phyloP scores from a whole-genome alignment of 1,140 invertebrate species.

The Episyrphus balteatus region DNA sequence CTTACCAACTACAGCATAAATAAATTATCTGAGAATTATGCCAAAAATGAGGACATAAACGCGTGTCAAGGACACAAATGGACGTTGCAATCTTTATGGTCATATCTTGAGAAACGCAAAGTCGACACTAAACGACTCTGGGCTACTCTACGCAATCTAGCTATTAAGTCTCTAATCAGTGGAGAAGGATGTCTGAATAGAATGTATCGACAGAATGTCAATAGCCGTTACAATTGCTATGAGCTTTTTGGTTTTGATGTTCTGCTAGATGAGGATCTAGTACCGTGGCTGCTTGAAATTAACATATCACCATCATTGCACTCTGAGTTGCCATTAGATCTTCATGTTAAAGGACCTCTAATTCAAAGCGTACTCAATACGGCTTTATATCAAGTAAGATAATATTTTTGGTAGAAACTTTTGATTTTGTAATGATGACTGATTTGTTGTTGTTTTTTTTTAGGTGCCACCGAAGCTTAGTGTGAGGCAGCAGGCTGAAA shows the following conservation, averaged over 20 bases:
- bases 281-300: conserved; percentile 93
- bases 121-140: conserved; percentile 71
- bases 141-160: conserved; percentile 65
- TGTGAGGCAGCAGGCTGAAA: conserved; percentile 39
- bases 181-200: conserved; percentile 62
- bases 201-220: conserved; percentile 56
- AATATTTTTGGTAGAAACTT: not conserved
- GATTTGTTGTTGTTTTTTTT: conserved; percentile 24
- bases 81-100: conserved; percentile 65
- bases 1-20: conserved; percentile 98
- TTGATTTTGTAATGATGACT: not conserved
- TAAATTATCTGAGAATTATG: conserved; percentile 78
- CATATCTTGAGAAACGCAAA: conserved; percentile 55
- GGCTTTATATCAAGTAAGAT: conserved; percentile 68
- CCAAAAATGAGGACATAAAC: conserved; percentile 72
- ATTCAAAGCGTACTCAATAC: conserved; percentile 85
- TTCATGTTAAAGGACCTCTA: conserved; percentile 88
- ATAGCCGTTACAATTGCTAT: conserved; percentile 65
- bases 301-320: conserved; percentile 94
- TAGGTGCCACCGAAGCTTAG: conserved; percentile 36
- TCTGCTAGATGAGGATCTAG: conserved; percentile 65
- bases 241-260: conserved; percentile 78
- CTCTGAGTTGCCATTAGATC: conserved; percentile 82
- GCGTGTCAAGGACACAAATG: conserved; percentile 85
- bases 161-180: conserved; percentile 72